Conservation (phyloP, 2,888 invertebrate genomes). For the Dynastes tityus region DNA sequence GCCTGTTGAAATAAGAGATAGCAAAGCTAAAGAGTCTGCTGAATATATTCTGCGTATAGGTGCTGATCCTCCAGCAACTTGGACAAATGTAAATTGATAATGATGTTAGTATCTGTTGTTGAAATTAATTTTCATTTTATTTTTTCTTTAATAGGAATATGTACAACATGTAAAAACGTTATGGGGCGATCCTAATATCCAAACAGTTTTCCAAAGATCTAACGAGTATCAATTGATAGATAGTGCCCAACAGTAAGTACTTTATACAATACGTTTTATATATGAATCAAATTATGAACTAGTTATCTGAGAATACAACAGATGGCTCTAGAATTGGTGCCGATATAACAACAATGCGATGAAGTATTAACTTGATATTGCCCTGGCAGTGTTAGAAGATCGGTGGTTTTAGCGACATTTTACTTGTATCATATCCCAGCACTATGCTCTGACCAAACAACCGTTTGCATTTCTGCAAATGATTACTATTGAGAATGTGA, state of each 20-base stretch:
- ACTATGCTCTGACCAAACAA: too few species aligned
- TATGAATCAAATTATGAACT: too few species aligned
- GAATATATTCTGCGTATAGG: conserved; percentile 74
- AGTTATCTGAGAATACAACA: too few species aligned
- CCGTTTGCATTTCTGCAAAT: too few species aligned
- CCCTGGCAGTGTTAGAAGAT: too few species aligned
- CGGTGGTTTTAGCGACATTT: too few species aligned
- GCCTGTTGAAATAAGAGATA: conserved; percentile 72
- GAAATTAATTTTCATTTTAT: background rate
- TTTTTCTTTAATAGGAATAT: conserved; percentile 76
- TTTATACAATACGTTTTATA: background rate
- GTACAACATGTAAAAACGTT: conserved; percentile 78
- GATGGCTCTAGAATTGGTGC: too few species aligned
- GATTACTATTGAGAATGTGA: too few species aligned
- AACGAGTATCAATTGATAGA: conserved; percentile 87
- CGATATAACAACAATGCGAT: too few species aligned
- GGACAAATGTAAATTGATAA: conserved; percentile 72
- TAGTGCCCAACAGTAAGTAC: conserved; percentile 86
- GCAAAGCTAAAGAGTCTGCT: conserved; percentile 70
- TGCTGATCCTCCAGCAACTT: conserved; percentile 72
- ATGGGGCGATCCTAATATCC: conserved; percentile 82
- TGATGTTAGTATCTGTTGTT: background rate
- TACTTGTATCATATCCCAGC: too few species aligned
- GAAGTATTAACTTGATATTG: too few species aligned
- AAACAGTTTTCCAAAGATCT: conserved; percentile 79